These are phyloP conservation scores for Pegoplata infirma DNA, from an alignment of 2,888 invertebrate species.

Conservation along the genomic window DNA sequence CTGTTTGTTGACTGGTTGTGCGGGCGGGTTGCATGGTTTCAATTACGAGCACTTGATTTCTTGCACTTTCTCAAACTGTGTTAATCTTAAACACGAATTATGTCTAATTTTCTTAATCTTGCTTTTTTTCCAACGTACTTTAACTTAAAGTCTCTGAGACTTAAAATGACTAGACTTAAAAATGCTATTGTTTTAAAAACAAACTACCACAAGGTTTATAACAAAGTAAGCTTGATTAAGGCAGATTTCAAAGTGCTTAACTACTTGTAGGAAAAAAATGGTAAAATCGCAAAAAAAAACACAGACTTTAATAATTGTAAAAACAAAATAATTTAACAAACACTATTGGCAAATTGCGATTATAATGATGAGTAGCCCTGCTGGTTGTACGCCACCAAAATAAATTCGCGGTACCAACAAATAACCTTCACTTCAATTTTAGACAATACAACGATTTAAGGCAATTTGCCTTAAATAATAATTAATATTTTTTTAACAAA, in stretches of 20 bases:
- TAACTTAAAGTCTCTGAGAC: neutral
- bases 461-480: slow-evolving; percentile 45
- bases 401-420: slow-evolving; percentile 1
- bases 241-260: slow-evolving; percentile 35
- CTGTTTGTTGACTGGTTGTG: slow-evolving; percentile 5
- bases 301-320: slow-evolving; percentile 7
- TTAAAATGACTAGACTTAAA: neutral
- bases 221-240: slow-evolving; percentile 11
- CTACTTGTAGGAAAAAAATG: neutral
- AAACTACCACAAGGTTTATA: neutral
- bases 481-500: slow-evolving; percentile 41
- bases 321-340: slow-evolving; percentile 3
- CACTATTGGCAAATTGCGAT: slow-evolving; percentile 28
- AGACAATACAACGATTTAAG: slow-evolving; percentile 26
- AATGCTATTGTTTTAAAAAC: neutral
- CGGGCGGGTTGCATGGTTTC: slow-evolving; percentile 24
- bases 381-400: neutral
- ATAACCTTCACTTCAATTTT: slow-evolving; percentile 32
- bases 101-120: slow-evolving; percentile 49
- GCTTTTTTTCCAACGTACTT: slow-evolving; percentile 2
- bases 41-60: slow-evolving; percentile 51
- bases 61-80: slow-evolving; percentile 52
- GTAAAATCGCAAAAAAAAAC: neutral
- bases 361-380: slow-evolving; percentile 32
- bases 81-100: slow-evolving; percentile 43